Conservation (phyloP, 2,797 vertebrate genomes). For the Anisognathus igniventris region DNA sequence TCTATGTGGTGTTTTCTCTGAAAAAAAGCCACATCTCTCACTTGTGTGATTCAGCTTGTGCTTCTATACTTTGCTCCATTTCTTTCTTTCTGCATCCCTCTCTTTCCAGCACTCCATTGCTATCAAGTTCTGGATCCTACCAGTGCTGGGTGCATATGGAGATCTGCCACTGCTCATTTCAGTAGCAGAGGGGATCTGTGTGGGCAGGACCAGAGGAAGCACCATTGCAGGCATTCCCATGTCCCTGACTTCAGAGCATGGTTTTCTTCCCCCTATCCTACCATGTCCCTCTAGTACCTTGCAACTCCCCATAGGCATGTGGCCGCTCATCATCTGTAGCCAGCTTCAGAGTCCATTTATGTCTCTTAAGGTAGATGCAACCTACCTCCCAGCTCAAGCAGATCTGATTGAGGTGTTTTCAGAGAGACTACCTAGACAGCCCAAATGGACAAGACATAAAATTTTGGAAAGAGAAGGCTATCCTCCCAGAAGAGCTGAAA, state of each 20-base stretch:
- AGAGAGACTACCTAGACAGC: not conserved
- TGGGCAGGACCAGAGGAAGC: not conserved
- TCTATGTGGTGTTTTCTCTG: not conserved
- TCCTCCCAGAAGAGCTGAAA: not conserved
- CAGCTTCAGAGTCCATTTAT: not conserved
- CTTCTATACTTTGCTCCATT: not conserved
- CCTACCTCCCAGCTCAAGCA: not conserved
- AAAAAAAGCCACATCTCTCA: not conserved
- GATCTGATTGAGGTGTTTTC: not conserved
- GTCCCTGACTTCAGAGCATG: not conserved
- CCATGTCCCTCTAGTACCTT: not conserved
- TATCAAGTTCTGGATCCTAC: not conserved
- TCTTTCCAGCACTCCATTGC: fast-evolving
- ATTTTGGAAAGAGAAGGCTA: not conserved
- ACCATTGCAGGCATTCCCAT: not conserved
- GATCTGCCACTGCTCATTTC: not conserved
- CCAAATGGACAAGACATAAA: not conserved
- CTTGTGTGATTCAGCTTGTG: fast-evolving
- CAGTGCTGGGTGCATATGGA: fast-evolving
- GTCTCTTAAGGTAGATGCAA: not conserved
- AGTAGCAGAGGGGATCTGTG: not conserved
- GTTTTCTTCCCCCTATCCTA: not conserved
- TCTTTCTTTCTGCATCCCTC: not conserved
- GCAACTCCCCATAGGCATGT: not conserved
- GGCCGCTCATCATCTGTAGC: not conserved